Evolutionary conservation across 1,140 invertebrate species (phyloP).

Genomic region (Drosophila truncata): DNA sequence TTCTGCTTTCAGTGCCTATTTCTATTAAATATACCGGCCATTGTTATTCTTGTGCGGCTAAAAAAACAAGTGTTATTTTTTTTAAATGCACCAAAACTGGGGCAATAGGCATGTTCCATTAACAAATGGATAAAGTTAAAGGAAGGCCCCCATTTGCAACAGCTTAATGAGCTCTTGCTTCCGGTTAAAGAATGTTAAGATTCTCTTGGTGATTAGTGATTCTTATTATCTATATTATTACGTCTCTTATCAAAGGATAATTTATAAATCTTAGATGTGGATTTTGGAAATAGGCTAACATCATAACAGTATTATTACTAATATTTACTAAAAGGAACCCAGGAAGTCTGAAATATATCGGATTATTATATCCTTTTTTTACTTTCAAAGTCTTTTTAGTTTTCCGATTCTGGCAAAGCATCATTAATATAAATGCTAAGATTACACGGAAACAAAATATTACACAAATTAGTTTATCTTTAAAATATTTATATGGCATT

Average conservation of each 20-base stretch:
- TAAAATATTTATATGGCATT: no score
- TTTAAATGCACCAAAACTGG: conserved; percentile 33
- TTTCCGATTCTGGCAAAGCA: no score
- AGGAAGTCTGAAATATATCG: no score
- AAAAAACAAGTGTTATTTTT: conserved; percentile 40
- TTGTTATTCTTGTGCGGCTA: conserved; percentile 29
- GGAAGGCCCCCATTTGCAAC: background rate
- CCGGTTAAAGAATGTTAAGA: background rate
- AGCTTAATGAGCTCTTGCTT: background rate
- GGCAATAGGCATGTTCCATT: conserved; percentile 11
- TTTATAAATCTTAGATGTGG: no score
- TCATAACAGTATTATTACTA: no score
- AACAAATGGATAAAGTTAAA: background rate
- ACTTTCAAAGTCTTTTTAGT: no score
- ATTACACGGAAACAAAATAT: no score
- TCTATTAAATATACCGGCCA: conserved; percentile 33
- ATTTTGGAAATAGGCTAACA: no score
- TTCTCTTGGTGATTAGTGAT: background rate
- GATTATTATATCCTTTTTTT: no score
- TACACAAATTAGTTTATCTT: no score
- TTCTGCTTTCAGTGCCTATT: conserved; percentile 24
- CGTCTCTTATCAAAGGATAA: background rate
- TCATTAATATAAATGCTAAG: no score
- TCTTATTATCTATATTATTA: background rate
- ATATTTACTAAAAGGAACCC: no score